Evolutionary conservation across 2,797 vertebrate species (phyloP).

Genomic region (Spinus pinus): DNA sequence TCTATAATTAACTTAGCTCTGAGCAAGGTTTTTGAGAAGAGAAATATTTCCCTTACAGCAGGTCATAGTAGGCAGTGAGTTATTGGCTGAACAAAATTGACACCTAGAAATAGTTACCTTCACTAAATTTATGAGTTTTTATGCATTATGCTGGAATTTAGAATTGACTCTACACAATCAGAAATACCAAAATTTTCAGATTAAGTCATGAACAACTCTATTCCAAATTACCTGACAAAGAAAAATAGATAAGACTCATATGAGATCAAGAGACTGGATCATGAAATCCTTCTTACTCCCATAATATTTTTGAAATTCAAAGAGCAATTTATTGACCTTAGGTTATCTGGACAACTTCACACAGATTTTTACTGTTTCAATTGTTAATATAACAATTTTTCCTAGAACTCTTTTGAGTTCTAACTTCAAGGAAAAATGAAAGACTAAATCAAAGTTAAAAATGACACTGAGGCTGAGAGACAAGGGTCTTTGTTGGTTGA

Average conservation of each 20-base stretch:
- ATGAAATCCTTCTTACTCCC: not conserved
- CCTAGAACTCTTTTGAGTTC: not conserved
- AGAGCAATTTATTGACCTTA: not conserved
- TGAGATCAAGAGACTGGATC: not conserved
- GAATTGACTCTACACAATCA: not conserved
- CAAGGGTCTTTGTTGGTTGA: constrained; percentile 44
- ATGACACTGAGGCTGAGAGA: constrained; percentile 54
- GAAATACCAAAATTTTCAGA: not conserved
- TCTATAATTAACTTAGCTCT: not conserved
- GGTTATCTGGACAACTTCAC: not conserved
- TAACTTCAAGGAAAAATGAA: not conserved
- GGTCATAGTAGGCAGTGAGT: not conserved
- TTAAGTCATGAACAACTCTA: not conserved
- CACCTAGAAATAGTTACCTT: not conserved
- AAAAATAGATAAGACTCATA: not conserved
- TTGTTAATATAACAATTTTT: not conserved
- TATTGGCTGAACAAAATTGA: not conserved
- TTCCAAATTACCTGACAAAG: not conserved
- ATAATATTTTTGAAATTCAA: not conserved
- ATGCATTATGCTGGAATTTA: not conserved
- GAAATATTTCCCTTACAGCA: not conserved
- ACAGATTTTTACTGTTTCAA: not conserved
- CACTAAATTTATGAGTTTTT: not conserved
- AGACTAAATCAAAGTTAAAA: not conserved
- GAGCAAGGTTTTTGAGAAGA: not conserved